Conservation (phyloP, 2,888 invertebrate genomes). For the Hirtodrosophila confusa region DNA sequence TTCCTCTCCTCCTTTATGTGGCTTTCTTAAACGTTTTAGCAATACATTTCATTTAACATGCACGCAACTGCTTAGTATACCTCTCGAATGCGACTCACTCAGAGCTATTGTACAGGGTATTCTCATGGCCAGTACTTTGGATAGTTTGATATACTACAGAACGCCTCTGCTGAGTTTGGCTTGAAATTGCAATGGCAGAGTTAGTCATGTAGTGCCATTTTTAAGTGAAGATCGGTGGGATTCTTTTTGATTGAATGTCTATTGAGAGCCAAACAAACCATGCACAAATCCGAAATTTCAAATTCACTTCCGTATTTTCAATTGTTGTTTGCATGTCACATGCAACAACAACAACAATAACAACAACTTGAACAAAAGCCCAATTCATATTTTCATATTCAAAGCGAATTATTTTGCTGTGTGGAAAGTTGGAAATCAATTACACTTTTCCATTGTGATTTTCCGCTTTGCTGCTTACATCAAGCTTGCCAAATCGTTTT, state of each 20-base stretch:
- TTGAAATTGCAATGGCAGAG: neutral
- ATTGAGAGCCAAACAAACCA: conserved; percentile 33
- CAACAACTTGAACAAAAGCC: conserved; percentile 22
- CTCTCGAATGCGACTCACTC: too few species aligned
- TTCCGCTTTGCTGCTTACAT: conserved; percentile 40
- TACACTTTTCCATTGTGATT: conserved; percentile 50
- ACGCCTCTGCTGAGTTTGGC: too few species aligned
- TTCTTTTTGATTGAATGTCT: conserved; percentile 15
- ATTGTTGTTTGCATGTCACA: conserved; percentile 56
- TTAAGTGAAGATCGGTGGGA: conserved; percentile 3
- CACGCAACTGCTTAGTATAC: too few species aligned
- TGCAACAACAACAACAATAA: conserved; percentile 34
- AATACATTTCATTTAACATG: too few species aligned
- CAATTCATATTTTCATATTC: conserved; percentile 41
- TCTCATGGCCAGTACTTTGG: too few species aligned
- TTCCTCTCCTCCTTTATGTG: too few species aligned
- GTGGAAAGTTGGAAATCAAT: conserved; percentile 43
- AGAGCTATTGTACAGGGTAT: too few species aligned
- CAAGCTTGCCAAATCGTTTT: conserved; percentile 40
- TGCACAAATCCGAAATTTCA: conserved; percentile 31
- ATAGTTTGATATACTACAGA: too few species aligned
- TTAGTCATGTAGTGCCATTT: conserved; percentile 22
- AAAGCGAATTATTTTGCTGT: conserved; percentile 20
- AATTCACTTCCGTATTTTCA: conserved; percentile 45
- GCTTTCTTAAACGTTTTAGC: too few species aligned